Conservation (phyloP, 2,113 vertebrate genomes). For the Brienomyrus brachyistius region DNA sequence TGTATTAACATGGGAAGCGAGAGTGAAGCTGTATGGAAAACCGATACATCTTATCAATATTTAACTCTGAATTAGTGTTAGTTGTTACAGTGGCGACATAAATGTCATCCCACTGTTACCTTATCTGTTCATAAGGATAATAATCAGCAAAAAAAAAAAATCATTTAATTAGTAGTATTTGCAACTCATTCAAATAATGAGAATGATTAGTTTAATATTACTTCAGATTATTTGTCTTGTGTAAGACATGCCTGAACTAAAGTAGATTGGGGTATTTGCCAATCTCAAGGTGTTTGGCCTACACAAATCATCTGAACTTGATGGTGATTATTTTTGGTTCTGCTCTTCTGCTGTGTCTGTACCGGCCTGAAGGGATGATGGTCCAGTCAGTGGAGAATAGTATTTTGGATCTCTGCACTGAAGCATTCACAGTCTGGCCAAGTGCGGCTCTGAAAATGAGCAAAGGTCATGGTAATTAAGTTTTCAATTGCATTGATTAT, state of each 20-base stretch:
- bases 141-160: neutral
- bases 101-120: neutral
- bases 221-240: neutral
- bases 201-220: neutral
- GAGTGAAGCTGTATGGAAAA: neutral
- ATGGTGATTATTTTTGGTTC: neutral
- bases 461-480: neutral
- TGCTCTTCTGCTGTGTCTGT: neutral
- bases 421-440: neutral
- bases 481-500: neutral
- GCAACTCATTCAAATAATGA: neutral
- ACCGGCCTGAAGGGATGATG: neutral
- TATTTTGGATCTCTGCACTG: neutral
- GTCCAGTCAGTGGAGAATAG: neutral
- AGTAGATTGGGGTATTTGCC: neutral
- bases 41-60: neutral
- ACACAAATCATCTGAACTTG: neutral
- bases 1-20: neutral
- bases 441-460: neutral
- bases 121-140: neutral
- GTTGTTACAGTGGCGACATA: neutral
- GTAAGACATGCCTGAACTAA: neutral
- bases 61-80: neutral
- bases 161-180: neutral
- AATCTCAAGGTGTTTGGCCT: neutral